Evolutionary conservation across 1,140 invertebrate genomes (phyloP), one percentile per base, ranked within the genome.

Genomic region (Liolophura sinensis): DNA sequence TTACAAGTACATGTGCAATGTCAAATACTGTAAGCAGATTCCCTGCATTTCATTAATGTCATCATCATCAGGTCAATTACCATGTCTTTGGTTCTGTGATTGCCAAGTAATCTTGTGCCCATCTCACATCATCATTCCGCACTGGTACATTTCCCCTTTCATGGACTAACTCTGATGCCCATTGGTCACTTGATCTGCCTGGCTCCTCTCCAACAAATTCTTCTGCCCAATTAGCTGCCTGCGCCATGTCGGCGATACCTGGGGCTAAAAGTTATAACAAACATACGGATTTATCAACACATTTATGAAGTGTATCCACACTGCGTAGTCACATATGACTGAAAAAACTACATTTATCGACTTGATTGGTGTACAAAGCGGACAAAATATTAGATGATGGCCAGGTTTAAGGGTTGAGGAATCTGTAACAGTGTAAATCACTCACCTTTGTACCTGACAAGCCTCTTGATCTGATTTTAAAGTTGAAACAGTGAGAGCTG

Each of bases 81-180:
- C 71, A 76, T 25, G 70, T 67, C 68, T 62, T 69, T 49, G 69
- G 84, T 78, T 87, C 85, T 58, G 82, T 85, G 27, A 86, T 83
- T 63, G 88, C 87, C 51, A 89, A 76, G 79, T 89, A 90, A 72
- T 89, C 88, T 68, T 88, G 83, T 25, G 88, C 87, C 88, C 88
- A 89, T 68, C 87, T 87, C 12, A 73, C 54, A 27, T 78, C 73
- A 31, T 18, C 67, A 51, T 59, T 62, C 22, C 62, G 27, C 12
- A n/a, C 25, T 1, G 47, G 31, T 9, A 40, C 31, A 40, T 9
- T 40, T 40, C 31, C 31, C 9, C 31, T 40, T 40, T 40, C 31
- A 40, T 40, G 31, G 22, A 46, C 60, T 51, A 68, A 71, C 18
- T 73, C 64, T 1, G 22, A 57, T n/a, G 61, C 59, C 67, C 68